Conservation (phyloP, 2,113 vertebrate species). For the Austrofundulus limnaeus region DNA sequence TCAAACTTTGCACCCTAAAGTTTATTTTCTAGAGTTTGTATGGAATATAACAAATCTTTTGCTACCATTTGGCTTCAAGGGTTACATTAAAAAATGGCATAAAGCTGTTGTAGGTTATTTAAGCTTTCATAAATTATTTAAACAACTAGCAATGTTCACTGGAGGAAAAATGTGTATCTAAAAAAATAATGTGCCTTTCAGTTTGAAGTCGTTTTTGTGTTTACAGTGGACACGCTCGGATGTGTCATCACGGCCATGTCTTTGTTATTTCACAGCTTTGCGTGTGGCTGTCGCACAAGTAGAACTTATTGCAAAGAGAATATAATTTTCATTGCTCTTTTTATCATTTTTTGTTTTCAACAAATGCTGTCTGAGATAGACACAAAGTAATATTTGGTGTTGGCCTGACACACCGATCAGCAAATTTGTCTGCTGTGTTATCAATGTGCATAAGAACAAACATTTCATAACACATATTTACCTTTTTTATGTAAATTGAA, state of each 20-base stretch:
- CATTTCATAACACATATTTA: too few species aligned
- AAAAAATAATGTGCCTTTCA: background rate
- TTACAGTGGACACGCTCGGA: background rate
- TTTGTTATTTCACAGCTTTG: conserved; percentile 1
- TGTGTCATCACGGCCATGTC: background rate
- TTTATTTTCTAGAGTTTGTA: background rate
- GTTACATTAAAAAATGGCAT: background rate
- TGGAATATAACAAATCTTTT: background rate
- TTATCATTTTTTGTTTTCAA: background rate
- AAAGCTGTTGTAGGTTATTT: background rate
- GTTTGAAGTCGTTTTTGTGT: background rate
- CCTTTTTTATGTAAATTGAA: too few species aligned
- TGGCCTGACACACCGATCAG: background rate
- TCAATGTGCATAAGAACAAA: too few species aligned
- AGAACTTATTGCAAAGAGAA: background rate
- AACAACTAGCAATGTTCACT: background rate
- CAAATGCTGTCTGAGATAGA: background rate
- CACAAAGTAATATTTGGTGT: background rate
- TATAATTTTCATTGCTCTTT: background rate
- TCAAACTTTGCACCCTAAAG: background rate
- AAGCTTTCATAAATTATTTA: background rate
- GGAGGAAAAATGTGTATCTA: background rate
- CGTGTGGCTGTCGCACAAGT: background rate
- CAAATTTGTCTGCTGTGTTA: too few species aligned
- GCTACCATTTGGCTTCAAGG: background rate